A percentile compares a stretch with the other conserved stretches of the same genome.
Conservation (phyloP, 2,888 invertebrate genomes). For the Tipula helvola region DNA sequence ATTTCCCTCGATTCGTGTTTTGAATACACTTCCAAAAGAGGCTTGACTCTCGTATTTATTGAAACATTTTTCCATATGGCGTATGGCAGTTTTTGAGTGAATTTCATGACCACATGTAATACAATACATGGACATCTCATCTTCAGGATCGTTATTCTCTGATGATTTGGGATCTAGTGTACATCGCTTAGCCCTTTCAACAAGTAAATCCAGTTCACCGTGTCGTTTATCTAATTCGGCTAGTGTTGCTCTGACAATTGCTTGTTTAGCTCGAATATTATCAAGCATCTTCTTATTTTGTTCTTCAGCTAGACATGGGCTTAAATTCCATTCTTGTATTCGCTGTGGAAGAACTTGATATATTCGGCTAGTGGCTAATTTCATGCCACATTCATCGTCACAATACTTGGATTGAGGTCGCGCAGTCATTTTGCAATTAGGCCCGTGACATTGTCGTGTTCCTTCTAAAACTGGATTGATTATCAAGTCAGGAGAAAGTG, state of each 20-base stretch:
- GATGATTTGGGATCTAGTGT: conserved; percentile 48
- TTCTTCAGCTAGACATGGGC: conserved; percentile 76
- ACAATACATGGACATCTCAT: conserved; percentile 75
- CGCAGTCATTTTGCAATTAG: conserved; percentile 69
- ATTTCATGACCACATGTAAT: conserved; percentile 96
- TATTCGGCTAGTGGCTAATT: conserved; percentile 73
- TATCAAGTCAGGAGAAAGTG: conserved; percentile 29
- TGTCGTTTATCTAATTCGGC: conserved; percentile 70
- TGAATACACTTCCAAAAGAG: conserved; percentile 88
- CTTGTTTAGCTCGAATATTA: conserved; percentile 64
- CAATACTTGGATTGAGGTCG: conserved; percentile 83
- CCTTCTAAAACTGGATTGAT: conserved; percentile 42
- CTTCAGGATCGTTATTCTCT: conserved; percentile 48
- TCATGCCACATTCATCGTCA: conserved; percentile 80
- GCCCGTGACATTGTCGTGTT: conserved; percentile 82
- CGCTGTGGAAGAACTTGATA: conserved; percentile 79
- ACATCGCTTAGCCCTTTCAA: conserved; percentile 64
- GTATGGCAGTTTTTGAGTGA: conserved; percentile 78
- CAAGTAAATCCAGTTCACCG: conserved; percentile 62
- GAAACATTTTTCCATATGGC: conserved; percentile 97
- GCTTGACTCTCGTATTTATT: conserved; percentile 96
- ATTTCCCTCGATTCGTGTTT: conserved; percentile 87
- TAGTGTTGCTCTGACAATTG: conserved; percentile 63
- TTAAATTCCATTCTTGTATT: conserved; percentile 86
- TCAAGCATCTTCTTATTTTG: conserved; percentile 57